Evolutionary conservation across 2,113 vertebrate genomes (phyloP).

Genomic region (Xiphias gladius): DNA sequence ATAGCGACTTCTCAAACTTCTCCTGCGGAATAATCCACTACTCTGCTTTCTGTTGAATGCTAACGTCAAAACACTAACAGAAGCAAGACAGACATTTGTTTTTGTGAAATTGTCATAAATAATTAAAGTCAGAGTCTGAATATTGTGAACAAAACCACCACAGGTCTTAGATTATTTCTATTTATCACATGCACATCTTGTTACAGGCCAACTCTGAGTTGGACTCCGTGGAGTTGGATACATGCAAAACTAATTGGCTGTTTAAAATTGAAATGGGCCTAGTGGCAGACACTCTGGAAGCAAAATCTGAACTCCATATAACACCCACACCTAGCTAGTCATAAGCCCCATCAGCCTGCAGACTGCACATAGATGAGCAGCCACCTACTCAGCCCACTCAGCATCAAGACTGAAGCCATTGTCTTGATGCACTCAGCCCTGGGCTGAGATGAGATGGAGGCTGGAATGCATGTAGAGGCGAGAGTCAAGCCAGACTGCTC

Average conservation of each 20-base stretch:
- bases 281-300: conserved; percentile 31
- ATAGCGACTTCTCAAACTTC: background rate
- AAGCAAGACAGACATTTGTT: background rate
- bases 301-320: conserved; percentile 2
- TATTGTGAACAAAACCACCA: background rate
- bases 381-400: conserved; percentile 53
- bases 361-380: conserved; percentile 47
- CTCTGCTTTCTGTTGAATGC: background rate
- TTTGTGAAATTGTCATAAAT: background rate
- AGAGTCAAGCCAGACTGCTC: conserved; percentile 44
- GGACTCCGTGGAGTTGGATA: background rate
- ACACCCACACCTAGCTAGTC: conserved; percentile 45
- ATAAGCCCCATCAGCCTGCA: conserved; percentile 12
- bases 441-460: conserved; percentile 43
- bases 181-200: background rate
- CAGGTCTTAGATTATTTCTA: background rate
- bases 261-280: conserved; percentile 19
- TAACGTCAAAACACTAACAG: background rate
- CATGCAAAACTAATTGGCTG: background rate
- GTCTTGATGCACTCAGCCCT: conserved; percentile 11
- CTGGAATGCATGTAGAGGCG: conserved; percentile 58
- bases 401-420: conserved; percentile 38
- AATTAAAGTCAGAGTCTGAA: background rate
- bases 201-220: background rate
- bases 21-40: background rate